These are phyloP conservation scores for Nemapogon koenigi DNA, from an alignment of 2,888 invertebrate genomes.

Conservation along the genomic window DNA sequence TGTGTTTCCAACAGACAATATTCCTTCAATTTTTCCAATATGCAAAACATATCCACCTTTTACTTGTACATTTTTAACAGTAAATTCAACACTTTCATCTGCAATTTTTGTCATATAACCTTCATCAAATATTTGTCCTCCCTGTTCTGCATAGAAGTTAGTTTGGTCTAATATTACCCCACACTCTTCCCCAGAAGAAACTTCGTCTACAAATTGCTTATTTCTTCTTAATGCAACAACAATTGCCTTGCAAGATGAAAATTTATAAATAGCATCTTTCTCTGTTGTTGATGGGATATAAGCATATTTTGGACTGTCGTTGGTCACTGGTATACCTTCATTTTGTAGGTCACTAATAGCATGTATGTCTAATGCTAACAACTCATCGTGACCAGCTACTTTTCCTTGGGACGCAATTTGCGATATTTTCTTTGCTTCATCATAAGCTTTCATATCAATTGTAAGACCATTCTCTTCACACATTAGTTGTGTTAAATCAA, in stretches of 20 bases:
- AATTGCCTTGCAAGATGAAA: slow-evolving; percentile 73
- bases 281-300: slow-evolving; percentile 74
- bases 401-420: slow-evolving; percentile 89
- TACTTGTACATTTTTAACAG: slow-evolving; percentile 92
- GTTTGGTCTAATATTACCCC: slow-evolving; percentile 91
- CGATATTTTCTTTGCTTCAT: slow-evolving; percentile 89
- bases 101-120: slow-evolving; percentile 85
- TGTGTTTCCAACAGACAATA: slow-evolving; percentile 83
- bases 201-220: slow-evolving; percentile 85
- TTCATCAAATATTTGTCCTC: slow-evolving; percentile 97
- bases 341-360: slow-evolving; percentile 90
- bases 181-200: slow-evolving; percentile 86
- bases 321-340: slow-evolving; percentile 76
- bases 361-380: slow-evolving; percentile 92
- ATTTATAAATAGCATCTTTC: slow-evolving; percentile 77
- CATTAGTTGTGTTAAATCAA: slow-evolving; percentile 97
- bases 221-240: slow-evolving; percentile 82
- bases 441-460: slow-evolving; percentile 91
- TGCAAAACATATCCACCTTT: slow-evolving; percentile 96
- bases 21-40: slow-evolving; percentile 87
- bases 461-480: slow-evolving; percentile 91
- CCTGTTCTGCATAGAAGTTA: slow-evolving; percentile 98
- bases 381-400: slow-evolving; percentile 79
- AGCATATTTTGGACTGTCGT: slow-evolving; percentile 91
- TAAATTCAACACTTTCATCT: slow-evolving; percentile 89